A percentile compares a stretch with the other conserved stretches of the same genome.
Evolutionary conservation across 2,113 vertebrate genomes (phyloP).

Genomic region (Oenanthe oenanthe): DNA sequence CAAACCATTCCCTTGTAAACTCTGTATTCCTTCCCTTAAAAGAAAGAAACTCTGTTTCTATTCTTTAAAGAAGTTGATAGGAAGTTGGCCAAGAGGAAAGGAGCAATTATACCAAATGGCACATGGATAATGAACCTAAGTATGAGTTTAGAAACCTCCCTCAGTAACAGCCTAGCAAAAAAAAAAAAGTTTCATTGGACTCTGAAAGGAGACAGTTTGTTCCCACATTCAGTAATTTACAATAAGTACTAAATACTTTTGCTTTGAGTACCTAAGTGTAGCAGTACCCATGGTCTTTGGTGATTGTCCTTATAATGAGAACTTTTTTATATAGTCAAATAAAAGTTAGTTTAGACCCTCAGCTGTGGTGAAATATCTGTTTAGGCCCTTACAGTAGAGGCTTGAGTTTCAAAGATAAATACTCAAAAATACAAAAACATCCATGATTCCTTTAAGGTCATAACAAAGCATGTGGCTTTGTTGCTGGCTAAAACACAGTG

Average conservation of each 20-base stretch:
- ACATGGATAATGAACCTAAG: slow-evolving; percentile 6
- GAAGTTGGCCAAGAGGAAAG: slow-evolving; percentile 48
- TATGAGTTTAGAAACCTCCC: not conserved
- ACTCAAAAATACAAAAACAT: not conserved
- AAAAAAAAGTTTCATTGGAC: not conserved
- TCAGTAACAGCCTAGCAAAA: not conserved
- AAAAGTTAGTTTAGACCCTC: not conserved
- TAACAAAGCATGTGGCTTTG: not conserved
- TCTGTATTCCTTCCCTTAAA: not conserved
- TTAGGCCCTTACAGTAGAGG: not conserved
- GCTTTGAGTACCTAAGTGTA: not conserved
- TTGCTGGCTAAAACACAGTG: not conserved
- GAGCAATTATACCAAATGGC: slow-evolving; percentile 48
- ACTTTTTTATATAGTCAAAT: not conserved
- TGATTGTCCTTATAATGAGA: not conserved
- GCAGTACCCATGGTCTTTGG: not conserved
- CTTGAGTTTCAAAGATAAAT: not conserved
- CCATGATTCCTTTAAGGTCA: not conserved
- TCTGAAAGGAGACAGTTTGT: not conserved
- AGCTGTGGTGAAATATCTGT: not conserved
- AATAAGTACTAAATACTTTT: not conserved
- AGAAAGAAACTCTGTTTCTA: slow-evolving; percentile 52
- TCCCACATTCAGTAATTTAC: not conserved
- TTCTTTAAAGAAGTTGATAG: slow-evolving; percentile 32
- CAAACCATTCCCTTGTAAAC: not conserved